These are phyloP conservation scores for Pherbina coryleti DNA, from an alignment of 2,888 invertebrate genomes.

Conservation along the genomic window DNA sequence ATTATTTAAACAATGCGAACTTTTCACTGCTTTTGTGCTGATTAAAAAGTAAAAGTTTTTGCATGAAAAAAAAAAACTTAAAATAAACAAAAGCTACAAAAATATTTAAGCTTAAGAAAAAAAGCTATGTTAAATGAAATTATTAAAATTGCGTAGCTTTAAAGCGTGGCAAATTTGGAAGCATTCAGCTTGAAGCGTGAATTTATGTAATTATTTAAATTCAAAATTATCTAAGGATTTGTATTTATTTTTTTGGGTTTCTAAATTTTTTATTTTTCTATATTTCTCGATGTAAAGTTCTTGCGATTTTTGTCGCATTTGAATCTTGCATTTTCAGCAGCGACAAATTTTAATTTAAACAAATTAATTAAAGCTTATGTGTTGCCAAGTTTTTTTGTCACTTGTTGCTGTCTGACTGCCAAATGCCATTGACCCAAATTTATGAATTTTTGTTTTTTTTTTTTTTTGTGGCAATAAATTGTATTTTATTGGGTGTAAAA, in stretches of 20 bases:
- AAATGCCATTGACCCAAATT: too few species aligned
- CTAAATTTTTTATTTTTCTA: too few species aligned
- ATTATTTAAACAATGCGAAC: background rate
- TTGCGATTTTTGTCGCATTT: too few species aligned
- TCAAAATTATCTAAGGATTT: background rate
- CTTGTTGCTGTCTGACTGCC: too few species aligned
- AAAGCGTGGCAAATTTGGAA: background rate
- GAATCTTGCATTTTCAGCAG: background rate
- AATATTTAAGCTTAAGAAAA: background rate
- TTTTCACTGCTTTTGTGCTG: background rate
- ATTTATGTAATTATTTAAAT: background rate
- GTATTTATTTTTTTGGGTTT: background rate
- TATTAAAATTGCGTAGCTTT: too few species aligned
- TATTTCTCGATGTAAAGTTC: too few species aligned
- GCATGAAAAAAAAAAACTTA: background rate
- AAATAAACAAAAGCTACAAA: background rate
- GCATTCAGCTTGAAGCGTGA: too few species aligned
- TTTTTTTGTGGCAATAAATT: too few species aligned
- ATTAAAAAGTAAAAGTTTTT: constrained; percentile 3
- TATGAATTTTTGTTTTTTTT: too few species aligned
- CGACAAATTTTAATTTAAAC: background rate
- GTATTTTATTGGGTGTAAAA: too few species aligned
- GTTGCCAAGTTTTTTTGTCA: background rate
- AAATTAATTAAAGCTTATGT: background rate
- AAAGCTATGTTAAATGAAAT: background rate